Percentiles rank a stretch among this genome's conserved stretches.
These are phyloP conservation scores for Frankliniella fusca DNA, from an alignment of 2,888 invertebrate species.

Conservation along the genomic window DNA sequence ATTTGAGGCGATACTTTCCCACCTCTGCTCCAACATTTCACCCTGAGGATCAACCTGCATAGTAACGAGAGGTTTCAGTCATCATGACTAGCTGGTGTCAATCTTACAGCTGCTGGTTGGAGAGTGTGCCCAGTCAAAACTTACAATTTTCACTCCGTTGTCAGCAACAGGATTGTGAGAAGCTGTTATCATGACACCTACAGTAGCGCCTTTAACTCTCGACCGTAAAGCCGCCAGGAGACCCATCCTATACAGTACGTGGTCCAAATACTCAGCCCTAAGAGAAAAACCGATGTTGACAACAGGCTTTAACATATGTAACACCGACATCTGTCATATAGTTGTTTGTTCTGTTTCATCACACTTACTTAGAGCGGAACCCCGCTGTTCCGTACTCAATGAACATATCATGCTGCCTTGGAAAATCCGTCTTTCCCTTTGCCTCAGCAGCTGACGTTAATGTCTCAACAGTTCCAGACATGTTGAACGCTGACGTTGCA, in stretches of 20 bases:
- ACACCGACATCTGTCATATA: constrained; percentile 18
- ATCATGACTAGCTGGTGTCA: too few species aligned
- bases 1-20: constrained; percentile 86
- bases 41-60: constrained; percentile 79
- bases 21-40: constrained; percentile 89
- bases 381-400: constrained; percentile 83
- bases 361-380: constrained; percentile 72
- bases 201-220: constrained; percentile 69
- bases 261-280: constrained; percentile 79
- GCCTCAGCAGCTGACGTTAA: constrained; percentile 40
- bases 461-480: not conserved
- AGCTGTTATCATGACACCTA: constrained; percentile 99
- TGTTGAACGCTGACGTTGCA: constrained; percentile 20
- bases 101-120: too few species aligned
- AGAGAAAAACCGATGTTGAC: constrained; percentile 44
- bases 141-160: constrained; percentile 84
- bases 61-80: too few species aligned
- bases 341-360: constrained; percentile 5
- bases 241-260: constrained; percentile 93
- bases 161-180: constrained; percentile 96
- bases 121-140: not conserved
- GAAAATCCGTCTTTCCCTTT: constrained; percentile 40
- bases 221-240: constrained; percentile 85
- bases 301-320: constrained; percentile 28
- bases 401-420: constrained; percentile 38